Conservation (phyloP, 2,797 vertebrate genomes). For the Hypotaenidia okinawae region DNA sequence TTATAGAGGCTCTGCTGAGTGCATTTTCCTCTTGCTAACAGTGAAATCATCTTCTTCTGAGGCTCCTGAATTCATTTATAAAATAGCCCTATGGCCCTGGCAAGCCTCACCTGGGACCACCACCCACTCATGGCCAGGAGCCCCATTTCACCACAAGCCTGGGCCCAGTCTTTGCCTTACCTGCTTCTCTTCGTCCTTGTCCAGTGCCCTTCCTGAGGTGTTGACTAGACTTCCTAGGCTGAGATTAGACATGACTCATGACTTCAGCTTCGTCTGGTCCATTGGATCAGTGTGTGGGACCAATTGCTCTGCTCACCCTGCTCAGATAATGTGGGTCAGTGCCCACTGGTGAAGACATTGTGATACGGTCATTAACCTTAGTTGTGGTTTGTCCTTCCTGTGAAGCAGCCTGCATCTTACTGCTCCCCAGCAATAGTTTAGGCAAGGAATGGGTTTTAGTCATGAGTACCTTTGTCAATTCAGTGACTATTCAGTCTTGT, state of each 20-base stretch:
- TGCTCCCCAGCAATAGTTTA: not conserved
- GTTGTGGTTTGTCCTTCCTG: not conserved
- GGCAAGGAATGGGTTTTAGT: not conserved
- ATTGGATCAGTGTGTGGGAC: not conserved
- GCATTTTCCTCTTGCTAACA: not conserved
- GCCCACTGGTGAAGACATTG: not conserved
- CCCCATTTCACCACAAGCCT: not conserved
- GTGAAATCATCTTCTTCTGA: not conserved
- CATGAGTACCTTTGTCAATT: not conserved
- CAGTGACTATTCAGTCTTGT: not conserved
- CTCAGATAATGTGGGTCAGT: not conserved
- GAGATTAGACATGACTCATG: not conserved
- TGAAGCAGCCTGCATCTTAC: not conserved
- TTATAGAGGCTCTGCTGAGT: conserved; percentile 1
- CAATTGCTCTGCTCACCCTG: not conserved
- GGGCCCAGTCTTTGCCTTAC: not conserved
- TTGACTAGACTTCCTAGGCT: not conserved
- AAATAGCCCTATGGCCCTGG: not conserved
- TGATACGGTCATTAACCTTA: accelerated
- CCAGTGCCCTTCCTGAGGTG: not conserved
- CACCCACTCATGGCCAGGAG: not conserved
- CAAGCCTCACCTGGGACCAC: not conserved
- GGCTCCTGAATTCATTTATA: not conserved
- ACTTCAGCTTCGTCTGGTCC: not conserved
- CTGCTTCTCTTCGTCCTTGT: not conserved